A percentile compares a stretch with the other conserved stretches of the same genome.
Conservation (phyloP, 2,888 invertebrate species). For the Ennomos erosarius region DNA sequence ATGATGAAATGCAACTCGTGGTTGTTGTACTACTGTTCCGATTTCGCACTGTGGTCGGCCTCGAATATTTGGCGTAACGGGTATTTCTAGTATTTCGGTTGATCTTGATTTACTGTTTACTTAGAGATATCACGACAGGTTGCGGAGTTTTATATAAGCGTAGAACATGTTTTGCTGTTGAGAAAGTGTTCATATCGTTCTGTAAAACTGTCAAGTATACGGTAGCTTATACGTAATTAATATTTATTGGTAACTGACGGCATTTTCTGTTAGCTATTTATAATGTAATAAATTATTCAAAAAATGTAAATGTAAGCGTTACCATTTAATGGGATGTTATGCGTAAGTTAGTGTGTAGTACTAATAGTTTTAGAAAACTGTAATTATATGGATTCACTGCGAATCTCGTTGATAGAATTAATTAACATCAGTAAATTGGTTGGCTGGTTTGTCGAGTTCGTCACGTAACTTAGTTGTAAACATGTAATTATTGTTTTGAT, state of each 20-base stretch:
- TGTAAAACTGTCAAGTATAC: too few species aligned
- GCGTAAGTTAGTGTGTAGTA: too few species aligned
- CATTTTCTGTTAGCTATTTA: not conserved
- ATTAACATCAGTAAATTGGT: too few species aligned
- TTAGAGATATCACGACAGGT: slow-evolving; percentile 2
- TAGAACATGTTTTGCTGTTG: not conserved
- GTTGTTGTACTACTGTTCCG: not conserved
- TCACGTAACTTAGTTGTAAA: too few species aligned
- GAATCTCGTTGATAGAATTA: too few species aligned
- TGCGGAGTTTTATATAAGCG: slow-evolving; percentile 1
- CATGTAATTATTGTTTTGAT: too few species aligned
- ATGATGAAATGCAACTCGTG: slow-evolving; percentile 4
- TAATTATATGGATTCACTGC: too few species aligned
- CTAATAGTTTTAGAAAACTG: too few species aligned
- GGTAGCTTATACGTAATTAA: slow-evolving; percentile 3
- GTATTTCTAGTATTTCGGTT: slow-evolving; percentile 6
- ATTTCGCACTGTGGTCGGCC: not conserved
- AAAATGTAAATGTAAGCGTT: too few species aligned
- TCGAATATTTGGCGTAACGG: not conserved
- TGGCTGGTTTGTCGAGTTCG: too few species aligned
- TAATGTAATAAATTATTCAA: too few species aligned
- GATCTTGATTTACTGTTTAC: slow-evolving; percentile 10
- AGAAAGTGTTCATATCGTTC: slow-evolving; percentile 1
- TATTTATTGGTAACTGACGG: slow-evolving; percentile 1
- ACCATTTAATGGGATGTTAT: too few species aligned